Conservation (phyloP, 2,797 vertebrate genomes). For the Poecilia velifera region DNA sequence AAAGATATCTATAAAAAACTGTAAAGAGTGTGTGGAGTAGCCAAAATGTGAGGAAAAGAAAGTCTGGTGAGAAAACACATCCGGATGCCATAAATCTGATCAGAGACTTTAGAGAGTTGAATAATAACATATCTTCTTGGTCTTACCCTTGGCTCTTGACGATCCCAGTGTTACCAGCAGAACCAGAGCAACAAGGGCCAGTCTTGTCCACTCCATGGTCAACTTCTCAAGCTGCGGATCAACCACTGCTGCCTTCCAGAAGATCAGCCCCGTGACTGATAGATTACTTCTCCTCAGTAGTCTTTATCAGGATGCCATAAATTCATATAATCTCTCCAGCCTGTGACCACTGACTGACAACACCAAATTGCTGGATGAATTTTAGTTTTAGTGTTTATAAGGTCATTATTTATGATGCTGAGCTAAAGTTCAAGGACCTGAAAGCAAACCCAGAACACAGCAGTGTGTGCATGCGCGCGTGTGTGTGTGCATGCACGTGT, state of each 20-base stretch:
- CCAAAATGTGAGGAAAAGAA: background rate
- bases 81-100: background rate
- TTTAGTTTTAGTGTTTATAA: conserved; percentile 12
- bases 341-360: background rate
- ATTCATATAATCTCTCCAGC: conserved; percentile 13
- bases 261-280: conserved; percentile 18
- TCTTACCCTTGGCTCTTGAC: conserved; percentile 66
- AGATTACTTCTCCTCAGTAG: conserved; percentile 14
- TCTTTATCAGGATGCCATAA: conserved; percentile 48
- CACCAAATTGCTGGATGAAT: background rate
- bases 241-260: background rate
- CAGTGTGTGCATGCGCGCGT: background rate
- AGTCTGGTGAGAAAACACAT: background rate
- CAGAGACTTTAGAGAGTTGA: background rate
- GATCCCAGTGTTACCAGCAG: conserved; percentile 52
- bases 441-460: background rate
- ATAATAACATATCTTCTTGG: background rate
- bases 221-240: background rate
- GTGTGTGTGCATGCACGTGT: no score
- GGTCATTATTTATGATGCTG: conserved; percentile 24
- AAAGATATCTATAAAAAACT: background rate
- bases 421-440: conserved; percentile 39
- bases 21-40: background rate
- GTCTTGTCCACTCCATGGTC: conserved; percentile 57
- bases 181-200: conserved; percentile 25